Conservation (phyloP, 1,140 invertebrate genomes). For the Vanessa atalanta region DNA sequence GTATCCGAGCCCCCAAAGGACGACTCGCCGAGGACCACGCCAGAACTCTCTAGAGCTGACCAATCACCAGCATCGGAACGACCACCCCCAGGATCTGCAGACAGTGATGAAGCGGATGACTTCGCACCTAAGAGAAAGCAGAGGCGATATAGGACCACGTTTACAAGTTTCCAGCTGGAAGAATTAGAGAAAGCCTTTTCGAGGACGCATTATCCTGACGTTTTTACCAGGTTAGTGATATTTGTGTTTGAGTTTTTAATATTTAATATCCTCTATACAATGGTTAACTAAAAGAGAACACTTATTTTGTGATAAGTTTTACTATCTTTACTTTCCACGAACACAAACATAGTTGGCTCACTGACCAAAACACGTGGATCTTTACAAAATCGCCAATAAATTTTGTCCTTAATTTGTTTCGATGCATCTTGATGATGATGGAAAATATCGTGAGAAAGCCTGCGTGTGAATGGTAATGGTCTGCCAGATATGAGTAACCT, state of each 20-base stretch:
- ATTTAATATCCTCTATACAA: too few relatives aligned
- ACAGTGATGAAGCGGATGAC: constrained; percentile 88
- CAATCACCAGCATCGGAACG: constrained; percentile 72
- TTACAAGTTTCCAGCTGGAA: constrained; percentile 97
- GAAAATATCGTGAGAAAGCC: too few relatives aligned
- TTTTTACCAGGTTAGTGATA: constrained; percentile 92
- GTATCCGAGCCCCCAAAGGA: constrained; percentile 82
- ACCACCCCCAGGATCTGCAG: constrained; percentile 82
- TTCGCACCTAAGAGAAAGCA: constrained; percentile 95
- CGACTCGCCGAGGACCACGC: constrained; percentile 81
- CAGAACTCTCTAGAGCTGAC: constrained; percentile 63
- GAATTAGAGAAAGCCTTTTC: constrained; percentile 98
- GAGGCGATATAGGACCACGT: constrained; percentile 94
- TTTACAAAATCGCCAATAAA: too few relatives aligned
- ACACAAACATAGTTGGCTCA: too few relatives aligned
- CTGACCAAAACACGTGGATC: too few relatives aligned
- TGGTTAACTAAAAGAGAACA: too few relatives aligned
- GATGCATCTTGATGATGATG: too few relatives aligned
- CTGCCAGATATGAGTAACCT: too few relatives aligned
- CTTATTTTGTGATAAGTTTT: too few relatives aligned
- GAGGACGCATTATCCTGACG: constrained; percentile 98
- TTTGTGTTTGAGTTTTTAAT: neutral
- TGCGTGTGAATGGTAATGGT: too few relatives aligned
- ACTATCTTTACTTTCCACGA: too few relatives aligned
- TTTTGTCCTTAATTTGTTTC: too few relatives aligned